Evolutionary conservation across 2,888 invertebrate genomes (phyloP), one percentile per base, ranked within the genome.

Genomic region (Phalera bucephala): DNA sequence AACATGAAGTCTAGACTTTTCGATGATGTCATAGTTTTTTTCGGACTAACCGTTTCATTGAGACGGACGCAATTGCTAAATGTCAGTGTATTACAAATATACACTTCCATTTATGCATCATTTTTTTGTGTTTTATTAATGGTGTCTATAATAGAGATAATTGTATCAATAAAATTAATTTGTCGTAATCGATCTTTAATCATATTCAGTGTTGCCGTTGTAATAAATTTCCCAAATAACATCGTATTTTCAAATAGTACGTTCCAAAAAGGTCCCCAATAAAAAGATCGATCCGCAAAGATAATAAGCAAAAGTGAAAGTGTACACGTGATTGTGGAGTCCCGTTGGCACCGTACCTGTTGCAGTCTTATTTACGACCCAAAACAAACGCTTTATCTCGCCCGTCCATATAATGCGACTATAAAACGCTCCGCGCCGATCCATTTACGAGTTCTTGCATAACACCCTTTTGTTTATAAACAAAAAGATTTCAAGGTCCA

Each of bases 321-420:
- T 78, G 71, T 71, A 75, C 75, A 72, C 84, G 81, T 85, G 83
- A 83, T 79, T 79, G 77, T 73, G 70, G 77, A 81, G 75, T 81
- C 82, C 83, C 80, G 83, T 79, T 83, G 75, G 76, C 82, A 79
- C 67, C 59, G 72, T 89, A 89, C 89, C 89, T 88, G 89, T 89
- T 89, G 89, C 88, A 80, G 83, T 73, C 81, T 85, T 87, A 89
- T 89, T 89, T 89, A 88, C 82, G 89, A 86, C 78, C 88, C 85
- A 86, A 86, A 89, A 89, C 89, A 89, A 85, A 73, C 87, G 85
- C 83, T 87, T 87, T 87, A 88, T 88, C 88, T 88, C 83, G 64
- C 68, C 64, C 78, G 78, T 75, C 80, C 82, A 85, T 76, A 82
- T 83, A 86, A 84, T 82, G 70, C 82, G 81, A 72, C 80, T 80